Evolutionary conservation across 2,113 vertebrate species (phyloP).

Genomic region (Equus quagga): DNA sequence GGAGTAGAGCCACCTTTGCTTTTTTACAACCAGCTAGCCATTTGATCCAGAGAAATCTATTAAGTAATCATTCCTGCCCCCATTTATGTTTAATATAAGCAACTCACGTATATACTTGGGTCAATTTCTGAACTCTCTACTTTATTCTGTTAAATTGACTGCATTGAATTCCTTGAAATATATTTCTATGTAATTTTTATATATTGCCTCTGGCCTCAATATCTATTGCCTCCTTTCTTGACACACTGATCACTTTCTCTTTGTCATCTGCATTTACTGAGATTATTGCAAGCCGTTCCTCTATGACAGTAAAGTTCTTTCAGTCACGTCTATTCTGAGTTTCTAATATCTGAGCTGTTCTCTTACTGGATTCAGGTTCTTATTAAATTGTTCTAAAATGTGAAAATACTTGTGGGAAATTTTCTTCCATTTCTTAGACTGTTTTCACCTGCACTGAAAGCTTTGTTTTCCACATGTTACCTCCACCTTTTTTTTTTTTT

Average conservation of each 20-base stretch:
- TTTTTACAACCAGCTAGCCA: conserved; percentile 16
- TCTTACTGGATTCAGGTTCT: background rate
- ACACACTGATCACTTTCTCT: background rate
- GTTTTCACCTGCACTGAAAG: background rate
- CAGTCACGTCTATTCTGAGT: background rate
- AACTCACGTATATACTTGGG: background rate
- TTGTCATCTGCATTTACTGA: background rate
- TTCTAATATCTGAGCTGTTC: background rate
- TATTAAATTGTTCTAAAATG: background rate
- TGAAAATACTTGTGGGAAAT: background rate
- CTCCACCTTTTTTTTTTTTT: background rate
- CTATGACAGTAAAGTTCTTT: background rate
- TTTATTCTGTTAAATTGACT: background rate
- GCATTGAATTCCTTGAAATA: background rate
- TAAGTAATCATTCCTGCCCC: background rate
- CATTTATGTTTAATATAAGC: background rate
- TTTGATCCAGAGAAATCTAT: background rate
- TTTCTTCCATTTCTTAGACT: background rate
- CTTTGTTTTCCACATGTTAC: background rate
- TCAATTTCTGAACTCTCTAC: background rate
- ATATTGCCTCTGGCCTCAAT: background rate
- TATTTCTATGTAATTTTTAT: background rate
- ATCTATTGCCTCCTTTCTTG: background rate
- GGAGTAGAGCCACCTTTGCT: background rate
- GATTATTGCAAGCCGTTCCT: background rate